A percentile compares a stretch with the other conserved stretches of the same genome.
Evolutionary conservation across 2,888 invertebrate genomes (phyloP).

Genomic region (Melanotus villosus): DNA sequence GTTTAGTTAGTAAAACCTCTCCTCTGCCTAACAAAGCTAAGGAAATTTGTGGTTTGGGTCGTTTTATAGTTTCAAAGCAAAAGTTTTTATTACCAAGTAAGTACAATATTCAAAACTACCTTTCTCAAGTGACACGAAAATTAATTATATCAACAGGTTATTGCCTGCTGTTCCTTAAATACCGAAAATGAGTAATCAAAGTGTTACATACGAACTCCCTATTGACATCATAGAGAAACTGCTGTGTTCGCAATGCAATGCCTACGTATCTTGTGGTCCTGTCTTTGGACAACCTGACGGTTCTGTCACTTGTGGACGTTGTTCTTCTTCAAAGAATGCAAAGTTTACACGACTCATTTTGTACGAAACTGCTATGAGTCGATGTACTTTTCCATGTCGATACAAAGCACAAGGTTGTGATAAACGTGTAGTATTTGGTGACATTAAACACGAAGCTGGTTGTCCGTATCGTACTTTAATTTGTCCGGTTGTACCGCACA

Average conservation of each 20-base stretch:
- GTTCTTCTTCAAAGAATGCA: conserved; percentile 28
- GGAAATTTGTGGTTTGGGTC: too few relatives aligned
- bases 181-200: too few relatives aligned
- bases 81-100: too few relatives aligned
- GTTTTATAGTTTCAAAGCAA: too few relatives aligned
- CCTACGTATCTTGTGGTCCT: conserved; percentile 59
- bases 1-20: too few relatives aligned
- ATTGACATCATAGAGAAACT: conserved; percentile 46
- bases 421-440: neutral
- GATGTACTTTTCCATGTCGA: conserved; percentile 2
- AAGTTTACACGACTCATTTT: neutral
- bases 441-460: neutral
- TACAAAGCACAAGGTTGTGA: neutral
- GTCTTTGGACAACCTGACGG: conserved; percentile 58
- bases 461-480: neutral
- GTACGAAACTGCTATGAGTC: neutral
- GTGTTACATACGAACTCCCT: too few relatives aligned
- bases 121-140: too few relatives aligned
- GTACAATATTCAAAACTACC: too few relatives aligned
- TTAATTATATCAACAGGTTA: too few relatives aligned
- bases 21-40: too few relatives aligned
- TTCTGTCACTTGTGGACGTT: conserved; percentile 59
- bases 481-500: neutral
- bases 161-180: too few relatives aligned
- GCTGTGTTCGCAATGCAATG: conserved; percentile 57